Evolutionary conservation across 2,888 invertebrate genomes (phyloP).

Genomic region (Eurois occulta): DNA sequence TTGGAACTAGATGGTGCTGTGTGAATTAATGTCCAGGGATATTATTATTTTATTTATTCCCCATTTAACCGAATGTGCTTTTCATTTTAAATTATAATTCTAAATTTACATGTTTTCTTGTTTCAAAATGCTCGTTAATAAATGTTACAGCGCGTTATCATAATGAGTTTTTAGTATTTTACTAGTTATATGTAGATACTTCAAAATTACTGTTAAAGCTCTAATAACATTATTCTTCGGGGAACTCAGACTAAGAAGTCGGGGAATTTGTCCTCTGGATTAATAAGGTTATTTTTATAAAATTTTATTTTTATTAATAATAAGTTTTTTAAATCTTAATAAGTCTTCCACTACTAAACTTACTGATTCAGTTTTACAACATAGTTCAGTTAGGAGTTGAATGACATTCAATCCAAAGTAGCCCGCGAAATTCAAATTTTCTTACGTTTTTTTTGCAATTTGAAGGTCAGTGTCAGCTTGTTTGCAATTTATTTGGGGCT

Average conservation of each 20-base stretch:
- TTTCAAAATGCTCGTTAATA: slow-evolving; percentile 2
- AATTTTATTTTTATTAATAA: background rate
- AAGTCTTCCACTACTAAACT: background rate
- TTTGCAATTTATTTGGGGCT: too few relatives aligned
- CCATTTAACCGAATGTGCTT: background rate
- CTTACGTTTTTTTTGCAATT: too few relatives aligned
- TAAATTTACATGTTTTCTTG: slow-evolving; percentile 12
- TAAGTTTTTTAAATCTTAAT: background rate
- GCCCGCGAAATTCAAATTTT: too few relatives aligned
- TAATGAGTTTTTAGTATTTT: slow-evolving; percentile 18
- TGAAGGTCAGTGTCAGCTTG: too few relatives aligned
- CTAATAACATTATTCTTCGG: slow-evolving; percentile 8
- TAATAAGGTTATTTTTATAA: background rate
- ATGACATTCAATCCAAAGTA: background rate
- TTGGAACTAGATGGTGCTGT: too few relatives aligned
- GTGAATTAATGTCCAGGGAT: too few relatives aligned
- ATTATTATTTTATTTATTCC: too few relatives aligned
- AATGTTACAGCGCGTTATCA: slow-evolving; percentile 7
- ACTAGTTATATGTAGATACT: background rate
- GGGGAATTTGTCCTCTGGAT: background rate
- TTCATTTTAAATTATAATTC: background rate
- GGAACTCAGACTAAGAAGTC: background rate
- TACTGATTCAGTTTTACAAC: background rate
- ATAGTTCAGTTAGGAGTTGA: background rate
- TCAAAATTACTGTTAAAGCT: background rate